Conservation (phyloP, 1,140 invertebrate genomes). For the Aphidius gifuensis region DNA sequence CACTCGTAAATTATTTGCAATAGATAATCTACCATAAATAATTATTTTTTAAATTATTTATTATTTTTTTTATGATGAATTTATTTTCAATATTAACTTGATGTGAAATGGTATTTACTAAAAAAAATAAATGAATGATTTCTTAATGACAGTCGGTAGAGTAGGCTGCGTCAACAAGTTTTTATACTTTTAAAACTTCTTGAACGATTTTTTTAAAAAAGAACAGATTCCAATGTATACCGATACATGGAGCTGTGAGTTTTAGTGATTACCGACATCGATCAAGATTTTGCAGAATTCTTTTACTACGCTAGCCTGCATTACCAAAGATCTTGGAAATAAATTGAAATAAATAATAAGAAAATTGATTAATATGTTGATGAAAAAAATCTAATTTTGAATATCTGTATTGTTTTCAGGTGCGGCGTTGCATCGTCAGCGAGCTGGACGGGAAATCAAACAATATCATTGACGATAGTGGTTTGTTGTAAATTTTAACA, state of each 20-base stretch:
- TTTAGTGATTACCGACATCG: too few relatives aligned
- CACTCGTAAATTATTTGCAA: background rate
- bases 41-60: too few relatives aligned
- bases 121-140: background rate
- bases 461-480: constrained; percentile 40
- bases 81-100: too few relatives aligned
- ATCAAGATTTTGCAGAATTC: too few relatives aligned
- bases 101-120: too few relatives aligned
- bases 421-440: constrained; percentile 53
- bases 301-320: too few relatives aligned
- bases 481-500: constrained; percentile 45
- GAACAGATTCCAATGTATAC: constrained; percentile 19
- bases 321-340: too few relatives aligned
- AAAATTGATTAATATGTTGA: too few relatives aligned
- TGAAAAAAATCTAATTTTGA: background rate
- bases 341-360: too few relatives aligned
- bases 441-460: constrained; percentile 50
- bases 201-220: constrained; percentile 20
- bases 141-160: constrained; percentile 34
- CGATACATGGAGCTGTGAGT: constrained; percentile 19
- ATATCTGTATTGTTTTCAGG: constrained; percentile 42
- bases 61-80: constrained; percentile 3
- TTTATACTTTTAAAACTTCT: constrained; percentile 20
- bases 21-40: too few relatives aligned
- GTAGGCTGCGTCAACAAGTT: constrained; percentile 23